Percentiles rank a stretch among this genome's conserved stretches.
Conservation (phyloP, 2,797 vertebrate species). For the Lateolabrax maculatus region DNA sequence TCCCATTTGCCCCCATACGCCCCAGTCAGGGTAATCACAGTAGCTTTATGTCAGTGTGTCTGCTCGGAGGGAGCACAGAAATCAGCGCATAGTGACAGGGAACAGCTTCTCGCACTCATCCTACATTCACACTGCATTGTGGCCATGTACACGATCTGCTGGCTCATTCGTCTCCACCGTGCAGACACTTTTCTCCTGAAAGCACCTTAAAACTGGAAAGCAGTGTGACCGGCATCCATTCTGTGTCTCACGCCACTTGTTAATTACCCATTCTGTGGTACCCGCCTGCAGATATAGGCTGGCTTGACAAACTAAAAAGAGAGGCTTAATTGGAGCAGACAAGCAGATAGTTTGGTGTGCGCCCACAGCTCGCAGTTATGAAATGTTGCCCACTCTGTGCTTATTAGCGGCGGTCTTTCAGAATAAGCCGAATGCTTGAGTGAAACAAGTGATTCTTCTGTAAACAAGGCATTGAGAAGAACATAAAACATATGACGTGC, state of each 20-base stretch:
- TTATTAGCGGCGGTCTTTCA: slow-evolving; percentile 37
- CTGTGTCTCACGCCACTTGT: slow-evolving; percentile 43
- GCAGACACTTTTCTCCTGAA: slow-evolving; percentile 18
- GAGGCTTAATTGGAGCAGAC: slow-evolving; percentile 70
- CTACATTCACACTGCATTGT: neutral
- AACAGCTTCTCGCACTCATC: slow-evolving; percentile 9
- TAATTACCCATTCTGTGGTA: slow-evolving; percentile 59
- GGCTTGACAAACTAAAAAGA: slow-evolving; percentile 54
- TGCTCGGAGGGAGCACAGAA: slow-evolving; percentile 6
- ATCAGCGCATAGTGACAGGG: slow-evolving; percentile 10
- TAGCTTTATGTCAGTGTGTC: neutral
- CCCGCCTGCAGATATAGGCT: slow-evolving; percentile 40
- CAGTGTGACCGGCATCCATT: slow-evolving; percentile 37
- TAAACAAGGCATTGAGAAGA: slow-evolving; percentile 2
- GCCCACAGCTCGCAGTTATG: slow-evolving; percentile 29
- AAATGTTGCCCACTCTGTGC: slow-evolving; percentile 35
- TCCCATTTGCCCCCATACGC: slow-evolving; percentile 11
- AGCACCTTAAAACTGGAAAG: slow-evolving; percentile 42
- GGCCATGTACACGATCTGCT: neutral
- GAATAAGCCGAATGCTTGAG: neutral
- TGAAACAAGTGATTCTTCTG: slow-evolving; percentile 21
- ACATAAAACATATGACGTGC: slow-evolving; percentile 31
- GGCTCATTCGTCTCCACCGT: slow-evolving; percentile 8
- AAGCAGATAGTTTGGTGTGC: slow-evolving; percentile 53
- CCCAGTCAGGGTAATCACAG: slow-evolving; percentile 26